Base-by-base conservation (phyloP, 2,113 vertebrate species). In the Setophaga kirtlandii region DNA sequence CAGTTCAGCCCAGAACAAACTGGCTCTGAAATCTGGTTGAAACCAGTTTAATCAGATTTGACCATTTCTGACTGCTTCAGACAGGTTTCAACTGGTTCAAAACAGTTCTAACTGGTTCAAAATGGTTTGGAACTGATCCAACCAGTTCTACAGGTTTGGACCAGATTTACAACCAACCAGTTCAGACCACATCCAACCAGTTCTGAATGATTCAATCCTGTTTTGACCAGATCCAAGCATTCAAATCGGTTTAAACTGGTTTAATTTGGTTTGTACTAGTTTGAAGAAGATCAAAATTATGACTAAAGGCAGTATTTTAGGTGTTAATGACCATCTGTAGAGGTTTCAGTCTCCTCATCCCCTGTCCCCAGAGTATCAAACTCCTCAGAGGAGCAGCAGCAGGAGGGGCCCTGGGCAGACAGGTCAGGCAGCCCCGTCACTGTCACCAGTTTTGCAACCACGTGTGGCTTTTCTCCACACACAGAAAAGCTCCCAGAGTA, bases 21-120 rank as follows among this genome's bases (percentile, higher is more conserved):
- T 22, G 7, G 5, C 42, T 76, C 37, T 1, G 1, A 25, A 52
- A 52, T 52, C 11, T 0, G 0, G 13, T 2, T 31, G 25, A 67
- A 67, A 68, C 2, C 7, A 2, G 17, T 68, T 44, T 31, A 4
- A 69, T 4, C 5, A 19, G 4, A 53, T 15, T 12, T 28, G 52
- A 68, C 31, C 25, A 42, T 20, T 67, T 25, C 25, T 31, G 5
- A 52, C 31, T 15, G 25, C 33, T 62, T 87, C 46, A 33, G 39
- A 46, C 10, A 33, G 11, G 12, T 78, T 55, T 37, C 2, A 31
- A 9, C 1, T 4, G 7, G 10, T 37, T 37, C 2, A 1, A 63
- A 53, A 31, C 21, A 18, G 17, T 31, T 46, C 17, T 21, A 25
- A 74, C 1, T 6, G 14, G 12, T 59, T 59, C 47, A 37, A 35